Evolutionary conservation across 2,888 invertebrate genomes (phyloP), one percentile per base, ranked within the genome.

Genomic region (Pollenia angustigena): DNA sequence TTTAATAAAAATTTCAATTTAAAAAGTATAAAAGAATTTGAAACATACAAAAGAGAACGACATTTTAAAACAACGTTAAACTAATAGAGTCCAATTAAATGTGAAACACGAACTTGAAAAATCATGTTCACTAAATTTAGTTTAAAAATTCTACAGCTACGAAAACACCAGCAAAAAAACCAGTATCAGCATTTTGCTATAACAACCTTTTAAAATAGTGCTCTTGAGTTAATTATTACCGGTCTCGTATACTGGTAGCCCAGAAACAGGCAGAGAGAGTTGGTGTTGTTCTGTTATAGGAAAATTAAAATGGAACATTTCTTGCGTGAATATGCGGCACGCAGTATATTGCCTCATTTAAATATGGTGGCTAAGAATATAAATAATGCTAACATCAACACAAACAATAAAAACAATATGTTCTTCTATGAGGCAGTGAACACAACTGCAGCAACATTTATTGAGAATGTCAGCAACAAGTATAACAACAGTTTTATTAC

Each of bases 281-380:
- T 12, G 60, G 46, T 42, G 58, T 40, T 44, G 46, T 62, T 48
- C 16, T 23, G 18, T 6, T 10, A 44, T 18, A 58, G 14, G 18
- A 54, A 56, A 71, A 68, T 74, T 68, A 68, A 66, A 40, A 89
- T 90, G 89, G 88, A 88, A 18, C 71, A 81, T 68, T 89, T 88
- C 79, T 32, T 89, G 76, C 89, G 85, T 44, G 88, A 91, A 89
- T 91, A 91, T 89, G 89, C 85, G 75, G 89, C 71, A 84, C 85
- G 89, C 23, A 90, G 90, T 78, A 88, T 90, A 75, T 87, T 87
- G 66, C 88, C 89, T 87, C 88, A 90, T 87, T 76, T 88, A 16
- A 80, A 80, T 79, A 84, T 64, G 72, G 52, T 60, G 16, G 66
- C 42, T 50, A 71, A 23, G 60, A 68, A 14, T 44, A 64, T 40